These are phyloP conservation scores for Caenorhabditis sp. DNA, from an alignment of 2,888 invertebrate genomes.

Conservation along the genomic window DNA sequence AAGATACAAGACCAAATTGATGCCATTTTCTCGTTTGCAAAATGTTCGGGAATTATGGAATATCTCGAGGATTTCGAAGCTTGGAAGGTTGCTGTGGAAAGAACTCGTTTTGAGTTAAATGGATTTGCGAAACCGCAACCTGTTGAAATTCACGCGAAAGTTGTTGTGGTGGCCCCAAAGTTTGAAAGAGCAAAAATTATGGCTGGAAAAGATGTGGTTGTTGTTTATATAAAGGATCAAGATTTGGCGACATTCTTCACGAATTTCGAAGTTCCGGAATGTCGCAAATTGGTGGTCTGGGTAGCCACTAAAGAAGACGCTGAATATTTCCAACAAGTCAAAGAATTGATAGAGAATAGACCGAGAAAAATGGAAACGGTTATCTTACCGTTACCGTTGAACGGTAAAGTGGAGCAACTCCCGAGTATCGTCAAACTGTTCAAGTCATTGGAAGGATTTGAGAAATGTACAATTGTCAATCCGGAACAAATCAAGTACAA, in stretches of 20 bases:
- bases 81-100: background rate
- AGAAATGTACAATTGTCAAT: background rate
- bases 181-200: background rate
- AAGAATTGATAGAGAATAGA: no score
- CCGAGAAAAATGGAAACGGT: no score
- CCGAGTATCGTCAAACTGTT: background rate
- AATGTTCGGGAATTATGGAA: background rate
- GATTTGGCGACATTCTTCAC: background rate
- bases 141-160: background rate
- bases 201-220: background rate
- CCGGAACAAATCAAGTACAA: background rate
- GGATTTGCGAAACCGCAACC: background rate
- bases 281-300: background rate
- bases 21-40: background rate
- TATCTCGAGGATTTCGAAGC: background rate
- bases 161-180: background rate
- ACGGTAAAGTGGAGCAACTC: background rate
- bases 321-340: no score
- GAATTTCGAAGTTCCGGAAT: background rate
- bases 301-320: background rate
- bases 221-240: background rate
- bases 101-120: background rate
- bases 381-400: no score
- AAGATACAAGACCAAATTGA: background rate
- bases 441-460: background rate